A percentile compares a stretch with the other conserved stretches of the same genome.
phyloP scores from a whole-genome alignment of 2,797 vertebrate genomes.

The Leptodactylus fallax region DNA sequence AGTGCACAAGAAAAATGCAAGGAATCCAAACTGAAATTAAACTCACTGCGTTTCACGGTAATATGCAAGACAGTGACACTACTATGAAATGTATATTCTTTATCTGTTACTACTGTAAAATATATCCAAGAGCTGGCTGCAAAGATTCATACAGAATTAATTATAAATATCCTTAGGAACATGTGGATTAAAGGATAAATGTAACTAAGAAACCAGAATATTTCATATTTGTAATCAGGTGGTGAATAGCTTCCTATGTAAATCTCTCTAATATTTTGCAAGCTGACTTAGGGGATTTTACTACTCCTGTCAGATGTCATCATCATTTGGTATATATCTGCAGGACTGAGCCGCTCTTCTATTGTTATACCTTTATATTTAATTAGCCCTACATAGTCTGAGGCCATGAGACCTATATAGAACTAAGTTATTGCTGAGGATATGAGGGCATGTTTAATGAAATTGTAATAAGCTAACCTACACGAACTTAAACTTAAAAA shows the following conservation, averaged over 20 bases:
- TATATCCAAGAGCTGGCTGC: slow-evolving; percentile 6
- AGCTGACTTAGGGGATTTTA: slow-evolving; percentile 25
- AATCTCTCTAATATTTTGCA: slow-evolving; percentile 23
- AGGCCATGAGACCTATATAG: background rate
- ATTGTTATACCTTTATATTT: slow-evolving; percentile 21
- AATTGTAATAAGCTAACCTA: background rate
- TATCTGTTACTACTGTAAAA: slow-evolving; percentile 13
- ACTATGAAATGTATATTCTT: background rate
- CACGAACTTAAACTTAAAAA: background rate
- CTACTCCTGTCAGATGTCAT: slow-evolving; percentile 18
- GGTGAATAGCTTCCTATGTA: slow-evolving; percentile 12
- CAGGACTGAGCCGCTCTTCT: background rate
- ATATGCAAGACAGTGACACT: background rate
- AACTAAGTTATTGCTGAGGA: background rate
- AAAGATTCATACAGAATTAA: slow-evolving; percentile 18
- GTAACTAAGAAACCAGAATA: slow-evolving; percentile 23
- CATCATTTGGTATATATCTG: slow-evolving; percentile 23
- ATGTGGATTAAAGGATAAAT: slow-evolving; percentile 23
- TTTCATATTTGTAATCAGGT: slow-evolving; percentile 13
- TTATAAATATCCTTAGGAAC: slow-evolving; percentile 13
- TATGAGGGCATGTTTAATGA: background rate
- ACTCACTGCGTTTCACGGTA: background rate
- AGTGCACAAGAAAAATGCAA: background rate
- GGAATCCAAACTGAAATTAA: background rate
- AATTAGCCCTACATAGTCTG: background rate